These are phyloP conservation scores for Dasyprocta punctata DNA, from an alignment of 2,113 vertebrate species.

Conservation along the genomic window DNA sequence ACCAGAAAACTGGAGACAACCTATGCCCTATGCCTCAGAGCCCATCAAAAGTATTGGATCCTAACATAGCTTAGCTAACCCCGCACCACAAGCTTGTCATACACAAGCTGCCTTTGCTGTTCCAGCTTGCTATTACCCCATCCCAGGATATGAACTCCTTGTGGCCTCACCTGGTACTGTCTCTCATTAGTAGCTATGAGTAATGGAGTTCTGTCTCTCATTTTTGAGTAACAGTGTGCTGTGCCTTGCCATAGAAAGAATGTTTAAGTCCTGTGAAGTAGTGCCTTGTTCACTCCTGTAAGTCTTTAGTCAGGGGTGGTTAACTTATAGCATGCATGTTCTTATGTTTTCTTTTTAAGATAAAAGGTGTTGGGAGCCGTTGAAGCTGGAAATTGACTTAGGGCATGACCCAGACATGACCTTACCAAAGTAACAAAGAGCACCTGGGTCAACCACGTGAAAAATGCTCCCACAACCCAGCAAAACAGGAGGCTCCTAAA, in stretches of 20 bases:
- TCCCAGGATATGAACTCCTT: no score
- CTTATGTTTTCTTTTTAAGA: background rate
- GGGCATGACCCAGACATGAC: no score
- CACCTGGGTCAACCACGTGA: no score
- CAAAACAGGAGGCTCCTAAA: no score
- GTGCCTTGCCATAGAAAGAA: background rate
- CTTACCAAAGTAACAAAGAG: no score
- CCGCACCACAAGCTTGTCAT: background rate
- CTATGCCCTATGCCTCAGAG: background rate
- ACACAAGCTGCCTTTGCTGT: background rate
- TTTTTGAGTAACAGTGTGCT: rapidly evolving
- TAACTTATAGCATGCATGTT: background rate
- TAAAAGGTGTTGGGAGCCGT: background rate
- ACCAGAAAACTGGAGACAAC: background rate
- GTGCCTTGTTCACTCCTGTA: background rate
- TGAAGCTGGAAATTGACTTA: no score
- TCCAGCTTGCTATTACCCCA: background rate
- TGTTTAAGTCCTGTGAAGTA: background rate
- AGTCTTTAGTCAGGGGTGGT: background rate
- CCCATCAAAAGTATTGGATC: background rate
- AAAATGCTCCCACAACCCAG: no score
- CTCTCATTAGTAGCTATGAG: background rate
- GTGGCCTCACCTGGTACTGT: background rate
- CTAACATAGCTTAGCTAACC: background rate
- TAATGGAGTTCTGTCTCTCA: background rate